These are phyloP conservation scores for Apodemia mormo DNA, from an alignment of 2,888 invertebrate genomes.

Conservation along the genomic window DNA sequence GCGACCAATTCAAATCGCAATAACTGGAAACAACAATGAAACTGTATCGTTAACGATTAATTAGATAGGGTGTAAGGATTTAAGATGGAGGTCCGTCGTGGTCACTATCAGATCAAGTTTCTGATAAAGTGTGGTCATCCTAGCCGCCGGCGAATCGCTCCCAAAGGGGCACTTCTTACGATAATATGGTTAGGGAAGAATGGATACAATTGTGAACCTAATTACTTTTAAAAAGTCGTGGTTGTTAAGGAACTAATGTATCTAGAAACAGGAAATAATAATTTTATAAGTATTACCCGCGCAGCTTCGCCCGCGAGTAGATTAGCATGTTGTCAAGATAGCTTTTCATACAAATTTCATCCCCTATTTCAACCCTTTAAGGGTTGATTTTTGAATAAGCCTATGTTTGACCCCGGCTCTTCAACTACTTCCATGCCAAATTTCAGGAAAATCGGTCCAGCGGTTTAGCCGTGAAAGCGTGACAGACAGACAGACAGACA, in stretches of 20 bases:
- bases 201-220: not conserved
- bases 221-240: constrained; percentile 1
- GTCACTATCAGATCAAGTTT: constrained; percentile 65
- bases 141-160: constrained; percentile 58
- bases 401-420: no score
- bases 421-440: no score
- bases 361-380: no score
- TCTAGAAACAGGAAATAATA: no score
- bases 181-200: constrained; percentile 41
- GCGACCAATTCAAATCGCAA: constrained; percentile 67
- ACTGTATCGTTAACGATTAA: constrained; percentile 71
- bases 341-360: no score
- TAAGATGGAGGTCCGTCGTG: constrained; percentile 35
- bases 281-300: no score
- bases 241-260: not conserved
- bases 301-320: no score
- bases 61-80: constrained; percentile 58
- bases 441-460: no score
- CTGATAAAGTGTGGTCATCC: constrained; percentile 72
- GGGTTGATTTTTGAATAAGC: no score
- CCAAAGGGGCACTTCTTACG: constrained; percentile 62
- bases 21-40: constrained; percentile 73
- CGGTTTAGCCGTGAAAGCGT: no score
- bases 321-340: no score
- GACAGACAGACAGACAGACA: no score